Conservation (phyloP, 2,888 invertebrate genomes). For the Heliconius erato region DNA sequence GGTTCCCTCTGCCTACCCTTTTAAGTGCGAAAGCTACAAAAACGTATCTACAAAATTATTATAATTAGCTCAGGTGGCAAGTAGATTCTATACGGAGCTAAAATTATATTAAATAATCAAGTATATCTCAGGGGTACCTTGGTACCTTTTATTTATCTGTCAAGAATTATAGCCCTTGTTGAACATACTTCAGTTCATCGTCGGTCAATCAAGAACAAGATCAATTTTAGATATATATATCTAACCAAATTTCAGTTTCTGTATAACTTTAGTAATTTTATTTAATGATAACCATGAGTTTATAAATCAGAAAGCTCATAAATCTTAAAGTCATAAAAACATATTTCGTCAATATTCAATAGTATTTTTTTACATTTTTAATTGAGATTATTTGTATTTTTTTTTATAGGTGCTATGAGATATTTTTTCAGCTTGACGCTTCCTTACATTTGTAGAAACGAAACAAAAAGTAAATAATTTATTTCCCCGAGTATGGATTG, state of each 20-base stretch:
- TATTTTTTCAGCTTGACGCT: too few species aligned
- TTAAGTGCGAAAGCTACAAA: too few species aligned
- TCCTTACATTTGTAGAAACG: background rate
- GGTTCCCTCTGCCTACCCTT: too few species aligned
- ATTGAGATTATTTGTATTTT: too few species aligned
- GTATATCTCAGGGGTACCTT: constrained; percentile 45
- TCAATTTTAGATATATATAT: background rate
- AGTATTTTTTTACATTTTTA: background rate
- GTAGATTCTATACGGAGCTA: background rate
- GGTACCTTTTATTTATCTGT: constrained; percentile 53
- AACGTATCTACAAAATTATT: background rate
- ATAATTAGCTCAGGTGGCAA: background rate
- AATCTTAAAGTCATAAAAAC: background rate
- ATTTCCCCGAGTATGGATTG: background rate
- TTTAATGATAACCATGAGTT: too few species aligned
- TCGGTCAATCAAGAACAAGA: background rate
- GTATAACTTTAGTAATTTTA: background rate
- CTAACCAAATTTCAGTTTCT: background rate
- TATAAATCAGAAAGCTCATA: background rate
- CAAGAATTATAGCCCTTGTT: background rate
- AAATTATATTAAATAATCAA: background rate
- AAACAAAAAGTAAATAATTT: background rate
- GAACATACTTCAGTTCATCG: background rate
- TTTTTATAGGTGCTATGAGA: too few species aligned
- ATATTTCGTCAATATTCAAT: background rate